Percentiles rank a stretch among this genome's conserved stretches.
phyloP scores from a whole-genome alignment of 2,888 invertebrate species.

The Resseliella maxima region DNA sequence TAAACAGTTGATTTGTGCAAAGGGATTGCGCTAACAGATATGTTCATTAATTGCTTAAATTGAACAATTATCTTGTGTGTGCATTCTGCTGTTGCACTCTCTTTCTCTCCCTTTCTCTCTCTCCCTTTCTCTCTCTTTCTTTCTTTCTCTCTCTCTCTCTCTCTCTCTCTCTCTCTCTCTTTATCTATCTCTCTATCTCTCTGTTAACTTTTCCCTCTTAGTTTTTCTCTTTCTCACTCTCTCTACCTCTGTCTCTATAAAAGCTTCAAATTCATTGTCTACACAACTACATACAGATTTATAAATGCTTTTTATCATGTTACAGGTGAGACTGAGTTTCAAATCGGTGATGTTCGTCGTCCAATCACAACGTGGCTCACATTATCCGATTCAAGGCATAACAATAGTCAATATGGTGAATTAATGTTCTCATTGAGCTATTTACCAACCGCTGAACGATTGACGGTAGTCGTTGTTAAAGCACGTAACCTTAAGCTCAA shows the following conservation, averaged over 20 bases:
- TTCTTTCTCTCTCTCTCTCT: too few relatives aligned
- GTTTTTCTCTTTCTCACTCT: too few relatives aligned
- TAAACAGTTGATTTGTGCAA: not conserved
- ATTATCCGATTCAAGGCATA: constrained; percentile 77
- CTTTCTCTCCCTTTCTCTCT: too few relatives aligned
- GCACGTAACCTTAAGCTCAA: constrained; percentile 78
- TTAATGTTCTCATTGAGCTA: constrained; percentile 85
- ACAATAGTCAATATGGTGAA: constrained; percentile 78
- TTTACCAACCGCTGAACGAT: constrained; percentile 82
- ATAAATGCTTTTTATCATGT: not conserved
- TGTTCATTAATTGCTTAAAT: not conserved
- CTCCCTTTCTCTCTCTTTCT: too few relatives aligned
- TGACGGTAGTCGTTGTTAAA: constrained; percentile 82
- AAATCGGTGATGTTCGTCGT: constrained; percentile 74
- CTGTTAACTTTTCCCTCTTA: too few relatives aligned
- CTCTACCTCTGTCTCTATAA: not conserved
- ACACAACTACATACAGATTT: not conserved
- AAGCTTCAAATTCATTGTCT: too few relatives aligned
- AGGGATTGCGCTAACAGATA: not conserved
- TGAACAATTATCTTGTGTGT: not conserved
- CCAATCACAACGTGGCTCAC: constrained; percentile 84
- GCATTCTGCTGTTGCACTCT: too few relatives aligned
- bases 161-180: too few relatives aligned
- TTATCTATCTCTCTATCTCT: too few relatives aligned
- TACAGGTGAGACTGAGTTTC: constrained; percentile 76